Conservation (phyloP, 2,888 invertebrate genomes). For the Hirtodrosophila confusa region DNA sequence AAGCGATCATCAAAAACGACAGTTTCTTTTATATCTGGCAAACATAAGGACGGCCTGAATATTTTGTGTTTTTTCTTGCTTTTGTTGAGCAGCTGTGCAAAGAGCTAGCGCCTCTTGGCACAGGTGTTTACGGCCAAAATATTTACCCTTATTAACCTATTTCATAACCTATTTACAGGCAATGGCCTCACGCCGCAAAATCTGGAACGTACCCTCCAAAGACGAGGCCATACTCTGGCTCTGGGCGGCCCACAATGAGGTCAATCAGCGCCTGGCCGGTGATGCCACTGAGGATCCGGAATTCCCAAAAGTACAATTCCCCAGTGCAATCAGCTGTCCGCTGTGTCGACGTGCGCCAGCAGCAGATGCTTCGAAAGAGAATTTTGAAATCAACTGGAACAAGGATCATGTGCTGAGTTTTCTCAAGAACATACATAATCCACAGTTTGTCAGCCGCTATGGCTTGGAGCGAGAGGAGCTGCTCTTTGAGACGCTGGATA, state of each 20-base stretch:
- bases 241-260: slow-evolving; percentile 97
- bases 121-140: slow-evolving; percentile 14
- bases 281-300: slow-evolving; percentile 95
- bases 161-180: slow-evolving; percentile 84
- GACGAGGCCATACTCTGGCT: slow-evolving; percentile 95
- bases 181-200: slow-evolving; percentile 90
- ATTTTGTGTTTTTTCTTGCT: background rate
- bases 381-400: slow-evolving; percentile 77
- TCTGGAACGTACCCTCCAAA: slow-evolving; percentile 88
- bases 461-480: slow-evolving; percentile 76
- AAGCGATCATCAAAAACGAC: background rate
- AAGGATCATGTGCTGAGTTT: slow-evolving; percentile 80
- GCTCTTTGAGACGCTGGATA: slow-evolving; percentile 70
- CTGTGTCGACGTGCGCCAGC: slow-evolving; percentile 85
- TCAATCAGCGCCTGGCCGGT: slow-evolving; percentile 93
- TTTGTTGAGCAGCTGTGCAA: slow-evolving; percentile 40
- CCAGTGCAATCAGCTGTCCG: slow-evolving; percentile 88
- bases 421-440: slow-evolving; percentile 82
- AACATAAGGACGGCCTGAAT: background rate
- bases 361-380: slow-evolving; percentile 27
- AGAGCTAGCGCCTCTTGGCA: slow-evolving; percentile 15
- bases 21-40: slow-evolving; percentile 1
- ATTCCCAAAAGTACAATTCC: slow-evolving; percentile 95
- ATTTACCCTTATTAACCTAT: slow-evolving; percentile 10
- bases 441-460: slow-evolving; percentile 78